Percentiles rank a stretch among this genome's conserved stretches.
Evolutionary conservation across 2,797 vertebrate genomes (phyloP).

Genomic region (Tenualosa thibaudeaui): DNA sequence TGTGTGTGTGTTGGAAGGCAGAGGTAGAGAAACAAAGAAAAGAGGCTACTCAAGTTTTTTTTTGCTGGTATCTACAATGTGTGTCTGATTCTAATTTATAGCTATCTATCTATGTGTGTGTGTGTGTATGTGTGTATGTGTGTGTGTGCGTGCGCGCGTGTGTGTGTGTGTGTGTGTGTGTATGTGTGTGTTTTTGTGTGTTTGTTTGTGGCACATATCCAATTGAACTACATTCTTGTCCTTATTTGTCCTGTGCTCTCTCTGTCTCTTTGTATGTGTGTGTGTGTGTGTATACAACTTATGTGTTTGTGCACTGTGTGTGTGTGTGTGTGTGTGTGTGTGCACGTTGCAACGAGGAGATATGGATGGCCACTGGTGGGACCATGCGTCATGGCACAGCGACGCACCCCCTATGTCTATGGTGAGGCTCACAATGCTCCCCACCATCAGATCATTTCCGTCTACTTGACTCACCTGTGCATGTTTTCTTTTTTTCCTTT

Average conservation of each 20-base stretch:
- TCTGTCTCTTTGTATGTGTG: slow-evolving; percentile 20
- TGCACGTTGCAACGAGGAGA: slow-evolving; percentile 77
- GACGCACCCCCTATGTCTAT: slow-evolving; percentile 88
- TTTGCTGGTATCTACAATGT: not conserved
- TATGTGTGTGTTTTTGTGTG: not conserved
- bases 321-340: not conserved
- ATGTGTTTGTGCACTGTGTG: not conserved
- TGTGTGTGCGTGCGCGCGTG: too few relatives aligned
- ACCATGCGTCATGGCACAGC: slow-evolving; percentile 90
- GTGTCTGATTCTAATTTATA: not conserved
- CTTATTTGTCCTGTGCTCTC: slow-evolving; percentile 23
- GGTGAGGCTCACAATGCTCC: slow-evolving; percentile 86
- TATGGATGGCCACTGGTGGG: slow-evolving; percentile 97
- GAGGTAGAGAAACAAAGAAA: not conserved
- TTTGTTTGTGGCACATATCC: not conserved
- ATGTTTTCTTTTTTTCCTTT: slow-evolving; percentile 79
- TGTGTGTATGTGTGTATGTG: not conserved
- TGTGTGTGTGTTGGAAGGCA: too few relatives aligned
- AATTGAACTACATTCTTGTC: not conserved
- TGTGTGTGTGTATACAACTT: slow-evolving; percentile 7
- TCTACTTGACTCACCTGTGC: slow-evolving; percentile 81
- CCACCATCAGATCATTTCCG: slow-evolving; percentile 70
- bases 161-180: not conserved
- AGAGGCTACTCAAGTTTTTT: not conserved
- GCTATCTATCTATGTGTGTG: not conserved